Conservation (phyloP, 1,140 invertebrate genomes). For the Stenopsyche tienmushanensis region DNA sequence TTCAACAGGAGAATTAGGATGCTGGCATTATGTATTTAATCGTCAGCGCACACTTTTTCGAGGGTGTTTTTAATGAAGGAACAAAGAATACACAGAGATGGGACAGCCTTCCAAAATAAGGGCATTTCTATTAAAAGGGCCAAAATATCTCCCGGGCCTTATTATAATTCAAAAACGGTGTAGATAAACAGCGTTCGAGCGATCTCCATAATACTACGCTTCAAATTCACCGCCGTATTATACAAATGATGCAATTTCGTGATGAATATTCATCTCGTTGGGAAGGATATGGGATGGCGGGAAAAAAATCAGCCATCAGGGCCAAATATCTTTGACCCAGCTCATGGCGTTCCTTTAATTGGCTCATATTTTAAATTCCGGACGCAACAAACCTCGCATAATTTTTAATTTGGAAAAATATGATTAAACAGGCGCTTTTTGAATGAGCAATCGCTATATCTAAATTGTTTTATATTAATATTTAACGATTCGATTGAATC, state of each 20-base stretch:
- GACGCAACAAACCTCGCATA: too few relatives aligned
- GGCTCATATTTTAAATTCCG: too few relatives aligned
- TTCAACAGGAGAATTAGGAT: slow-evolving; percentile 16
- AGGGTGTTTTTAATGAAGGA: slow-evolving; percentile 4
- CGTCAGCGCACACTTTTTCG: slow-evolving; percentile 7
- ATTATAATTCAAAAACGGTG: not conserved
- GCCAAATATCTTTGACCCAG: too few relatives aligned
- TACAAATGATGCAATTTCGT: slow-evolving; percentile 12
- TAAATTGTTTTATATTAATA: too few relatives aligned
- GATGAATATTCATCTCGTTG: slow-evolving; percentile 2
- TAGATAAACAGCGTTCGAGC: slow-evolving; percentile 17
- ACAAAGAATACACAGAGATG: not conserved
- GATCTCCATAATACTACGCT: not conserved
- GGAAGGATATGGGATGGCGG: not conserved
- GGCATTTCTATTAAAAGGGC: not conserved
- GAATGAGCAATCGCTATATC: too few relatives aligned
- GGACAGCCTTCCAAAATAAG: not conserved
- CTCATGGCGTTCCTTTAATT: too few relatives aligned
- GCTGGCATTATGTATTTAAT: slow-evolving; percentile 18
- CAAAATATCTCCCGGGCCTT: not conserved
- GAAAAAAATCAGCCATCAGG: not conserved
- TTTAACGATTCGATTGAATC: too few relatives aligned
- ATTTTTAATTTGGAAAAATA: too few relatives aligned
- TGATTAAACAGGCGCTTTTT: too few relatives aligned
- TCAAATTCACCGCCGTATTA: slow-evolving; percentile 10